Conservation (phyloP, 2,113 vertebrate genomes). For the Motacilla alba region DNA sequence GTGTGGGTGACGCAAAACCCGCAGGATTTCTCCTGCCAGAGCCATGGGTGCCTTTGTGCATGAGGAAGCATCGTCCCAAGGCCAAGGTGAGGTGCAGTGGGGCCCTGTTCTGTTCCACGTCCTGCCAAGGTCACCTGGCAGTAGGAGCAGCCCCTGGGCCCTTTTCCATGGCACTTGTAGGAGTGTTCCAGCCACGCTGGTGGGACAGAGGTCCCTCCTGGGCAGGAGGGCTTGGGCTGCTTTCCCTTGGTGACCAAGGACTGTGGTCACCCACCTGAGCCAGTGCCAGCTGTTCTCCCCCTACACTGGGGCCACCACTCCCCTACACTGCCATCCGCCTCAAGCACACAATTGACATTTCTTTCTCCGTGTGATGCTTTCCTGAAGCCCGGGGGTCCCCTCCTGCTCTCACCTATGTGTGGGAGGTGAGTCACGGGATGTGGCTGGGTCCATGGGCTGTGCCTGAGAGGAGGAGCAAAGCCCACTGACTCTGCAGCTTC, state of each 20-base stretch:
- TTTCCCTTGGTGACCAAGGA: not conserved
- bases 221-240: not conserved
- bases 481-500: not conserved
- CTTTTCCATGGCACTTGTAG: not conserved
- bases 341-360: not conserved
- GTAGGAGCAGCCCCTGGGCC: not conserved
- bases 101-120: not conserved
- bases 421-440: not conserved
- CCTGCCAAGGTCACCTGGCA: not conserved
- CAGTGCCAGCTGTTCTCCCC: not conserved
- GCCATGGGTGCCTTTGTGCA: not conserved
- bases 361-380: not conserved
- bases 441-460: not conserved
- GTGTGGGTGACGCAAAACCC: not conserved
- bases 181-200: not conserved
- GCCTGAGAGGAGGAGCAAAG: not conserved
- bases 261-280: not conserved
- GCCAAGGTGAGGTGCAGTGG: not conserved
- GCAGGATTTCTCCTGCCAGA: not conserved
- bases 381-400: not conserved
- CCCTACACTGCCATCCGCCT: not conserved
- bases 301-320: not conserved
- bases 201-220: not conserved
- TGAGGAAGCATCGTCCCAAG: fast-evolving
- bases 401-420: not conserved